phyloP scores from a whole-genome alignment of 1,140 invertebrate genomes.

The Cyrtorhinus lividipennis region DNA sequence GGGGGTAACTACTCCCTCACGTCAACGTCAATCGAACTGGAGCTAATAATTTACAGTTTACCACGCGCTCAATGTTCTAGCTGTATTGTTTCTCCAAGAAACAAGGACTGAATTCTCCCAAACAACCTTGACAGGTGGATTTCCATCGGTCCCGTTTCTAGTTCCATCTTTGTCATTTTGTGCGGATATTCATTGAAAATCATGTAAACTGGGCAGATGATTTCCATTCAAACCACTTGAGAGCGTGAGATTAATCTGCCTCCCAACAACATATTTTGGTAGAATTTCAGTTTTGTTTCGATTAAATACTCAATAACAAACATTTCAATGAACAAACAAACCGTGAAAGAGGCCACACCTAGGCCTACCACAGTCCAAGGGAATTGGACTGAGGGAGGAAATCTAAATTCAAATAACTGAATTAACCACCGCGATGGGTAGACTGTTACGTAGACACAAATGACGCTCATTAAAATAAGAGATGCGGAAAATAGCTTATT shows the following conservation, averaged over 20 bases:
- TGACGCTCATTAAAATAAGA: constrained; percentile 41
- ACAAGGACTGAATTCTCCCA: no score
- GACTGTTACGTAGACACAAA: constrained; percentile 54
- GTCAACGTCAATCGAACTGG: no score
- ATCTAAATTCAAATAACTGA: constrained; percentile 42
- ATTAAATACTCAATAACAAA: constrained; percentile 34
- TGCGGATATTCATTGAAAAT: no score
- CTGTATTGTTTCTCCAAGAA: no score
- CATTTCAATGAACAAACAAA: constrained; percentile 40
- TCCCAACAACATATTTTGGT: not conserved
- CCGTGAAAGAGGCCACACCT: constrained; percentile 38
- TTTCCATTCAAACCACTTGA: no score
- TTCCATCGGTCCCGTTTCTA: no score
- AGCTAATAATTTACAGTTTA: no score
- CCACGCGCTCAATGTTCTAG: no score
- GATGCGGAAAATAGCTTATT: constrained; percentile 53
- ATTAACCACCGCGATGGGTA: constrained; percentile 48
- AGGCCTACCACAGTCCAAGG: constrained; percentile 43
- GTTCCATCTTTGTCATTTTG: no score
- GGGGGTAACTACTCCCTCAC: no score
- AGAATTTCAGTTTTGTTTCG: not conserved
- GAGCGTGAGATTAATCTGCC: not conserved
- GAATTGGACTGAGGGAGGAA: constrained; percentile 49
- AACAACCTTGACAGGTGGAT: no score
- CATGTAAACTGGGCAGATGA: no score